Evolutionary conservation across 1,140 invertebrate genomes (phyloP).

Genomic region (Oryctes rhinoceros): DNA sequence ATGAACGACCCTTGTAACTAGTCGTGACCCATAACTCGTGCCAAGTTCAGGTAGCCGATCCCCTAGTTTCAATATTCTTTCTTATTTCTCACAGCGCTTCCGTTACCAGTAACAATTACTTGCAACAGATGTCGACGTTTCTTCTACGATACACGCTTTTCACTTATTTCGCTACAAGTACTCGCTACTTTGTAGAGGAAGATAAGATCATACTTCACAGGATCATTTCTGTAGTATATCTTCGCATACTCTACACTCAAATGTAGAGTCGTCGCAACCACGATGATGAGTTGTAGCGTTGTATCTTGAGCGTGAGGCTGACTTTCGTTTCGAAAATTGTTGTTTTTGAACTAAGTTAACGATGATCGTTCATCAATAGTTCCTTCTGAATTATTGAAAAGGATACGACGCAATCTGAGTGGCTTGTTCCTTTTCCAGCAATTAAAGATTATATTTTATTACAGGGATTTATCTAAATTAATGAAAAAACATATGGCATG

Average conservation of each 20-base stretch:
- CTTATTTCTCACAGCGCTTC: not conserved
- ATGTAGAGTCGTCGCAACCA: constrained; percentile 59
- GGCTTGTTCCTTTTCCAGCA: not conserved
- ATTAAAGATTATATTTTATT: too few species aligned
- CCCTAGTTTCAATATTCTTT: not conserved
- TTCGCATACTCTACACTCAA: constrained; percentile 56
- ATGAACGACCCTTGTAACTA: too few species aligned
- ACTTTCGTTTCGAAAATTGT: constrained; percentile 38
- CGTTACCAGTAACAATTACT: not conserved
- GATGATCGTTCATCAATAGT: not conserved
- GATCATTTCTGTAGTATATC: constrained; percentile 65
- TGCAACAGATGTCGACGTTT: not conserved
- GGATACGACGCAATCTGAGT: not conserved
- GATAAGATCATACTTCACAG: constrained; percentile 64
- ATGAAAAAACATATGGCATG: too few species aligned
- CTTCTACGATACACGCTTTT: not conserved
- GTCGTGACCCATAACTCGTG: too few species aligned
- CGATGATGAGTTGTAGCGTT: constrained; percentile 61
- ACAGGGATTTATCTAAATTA: too few species aligned
- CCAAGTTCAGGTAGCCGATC: not conserved
- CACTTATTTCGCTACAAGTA: not conserved
- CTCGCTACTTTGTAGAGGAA: not conserved
- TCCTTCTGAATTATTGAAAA: not conserved
- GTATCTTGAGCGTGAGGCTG: constrained; percentile 63
- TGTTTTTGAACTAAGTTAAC: not conserved